A percentile compares a stretch with the other conserved stretches of the same genome.
Conservation (phyloP, 2,888 invertebrate species). For the Cecidostiba fungosa region DNA sequence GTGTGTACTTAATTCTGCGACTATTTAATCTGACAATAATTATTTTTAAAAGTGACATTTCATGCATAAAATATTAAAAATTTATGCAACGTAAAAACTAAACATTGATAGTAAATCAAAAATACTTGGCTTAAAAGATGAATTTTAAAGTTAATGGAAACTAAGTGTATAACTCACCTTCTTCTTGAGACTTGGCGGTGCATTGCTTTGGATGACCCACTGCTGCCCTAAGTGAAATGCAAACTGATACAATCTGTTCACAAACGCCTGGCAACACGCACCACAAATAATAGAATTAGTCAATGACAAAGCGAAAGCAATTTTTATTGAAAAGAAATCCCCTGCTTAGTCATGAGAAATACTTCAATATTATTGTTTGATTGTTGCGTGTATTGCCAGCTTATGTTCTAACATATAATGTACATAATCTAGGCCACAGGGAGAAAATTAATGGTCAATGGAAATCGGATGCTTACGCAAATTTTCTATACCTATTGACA, state of each 20-base stretch:
- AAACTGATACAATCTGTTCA: slow-evolving; percentile 86
- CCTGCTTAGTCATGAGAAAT: slow-evolving; percentile 39
- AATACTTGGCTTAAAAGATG: slow-evolving; percentile 40
- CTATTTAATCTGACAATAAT: slow-evolving; percentile 33
- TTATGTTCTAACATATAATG: slow-evolving; percentile 37
- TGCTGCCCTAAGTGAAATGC: slow-evolving; percentile 91
- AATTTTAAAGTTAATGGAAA: slow-evolving; percentile 28
- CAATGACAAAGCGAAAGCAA: slow-evolving; percentile 77
- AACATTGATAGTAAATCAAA: slow-evolving; percentile 38
- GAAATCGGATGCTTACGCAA: not conserved
- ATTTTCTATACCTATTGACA: not conserved
- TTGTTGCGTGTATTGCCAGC: slow-evolving; percentile 65
- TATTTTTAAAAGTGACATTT: slow-evolving; percentile 16
- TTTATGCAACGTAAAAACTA: slow-evolving; percentile 21
- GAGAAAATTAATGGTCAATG: not conserved
- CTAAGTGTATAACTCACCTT: slow-evolving; percentile 81
- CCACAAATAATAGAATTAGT: slow-evolving; percentile 80
- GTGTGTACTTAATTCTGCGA: slow-evolving; percentile 35
- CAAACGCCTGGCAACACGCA: slow-evolving; percentile 83
- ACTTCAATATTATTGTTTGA: slow-evolving; percentile 36
- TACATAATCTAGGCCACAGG: slow-evolving; percentile 6
- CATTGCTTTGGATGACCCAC: slow-evolving; percentile 85
- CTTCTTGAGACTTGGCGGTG: slow-evolving; percentile 84
- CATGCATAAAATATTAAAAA: slow-evolving; percentile 49
- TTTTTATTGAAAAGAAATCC: slow-evolving; percentile 53